phyloP scores from a whole-genome alignment of 2,888 invertebrate species.

The Cheilosia scutellata region DNA sequence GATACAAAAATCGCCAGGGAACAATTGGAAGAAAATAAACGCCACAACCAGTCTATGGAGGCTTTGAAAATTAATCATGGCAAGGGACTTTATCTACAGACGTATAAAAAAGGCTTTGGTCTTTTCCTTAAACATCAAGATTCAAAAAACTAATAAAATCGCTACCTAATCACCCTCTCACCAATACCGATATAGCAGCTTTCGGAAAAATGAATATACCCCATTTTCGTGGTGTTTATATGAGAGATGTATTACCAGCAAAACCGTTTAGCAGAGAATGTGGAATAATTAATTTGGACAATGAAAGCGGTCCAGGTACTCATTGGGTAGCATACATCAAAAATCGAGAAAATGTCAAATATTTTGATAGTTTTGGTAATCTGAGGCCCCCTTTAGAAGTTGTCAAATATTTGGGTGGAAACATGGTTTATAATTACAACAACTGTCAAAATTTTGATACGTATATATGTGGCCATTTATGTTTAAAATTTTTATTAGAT shows the following conservation, averaged over 20 bases:
- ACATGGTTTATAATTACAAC: slow-evolving; percentile 78
- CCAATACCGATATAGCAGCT: slow-evolving; percentile 78
- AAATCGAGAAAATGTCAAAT: slow-evolving; percentile 73
- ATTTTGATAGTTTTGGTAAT: slow-evolving; percentile 82
- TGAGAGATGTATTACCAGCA: slow-evolving; percentile 42
- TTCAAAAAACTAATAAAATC: no score
- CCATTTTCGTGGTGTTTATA: slow-evolving; percentile 65
- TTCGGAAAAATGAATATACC: slow-evolving; percentile 77
- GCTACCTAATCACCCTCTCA: slow-evolving; percentile 65
- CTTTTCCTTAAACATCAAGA: no score
- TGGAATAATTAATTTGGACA: slow-evolving; percentile 77
- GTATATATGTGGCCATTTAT: slow-evolving; percentile 79
- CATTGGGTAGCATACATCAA: slow-evolving; percentile 81
- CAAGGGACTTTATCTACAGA: slow-evolving; percentile 79
- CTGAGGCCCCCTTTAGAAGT: slow-evolving; percentile 79
- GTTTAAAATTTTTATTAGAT: slow-evolving; percentile 73
- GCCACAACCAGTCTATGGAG: slow-evolving; percentile 81
- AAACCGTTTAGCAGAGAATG: slow-evolving; percentile 32
- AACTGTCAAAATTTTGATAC: slow-evolving; percentile 78
- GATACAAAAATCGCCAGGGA: slow-evolving; percentile 78
- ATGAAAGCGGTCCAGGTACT: slow-evolving; percentile 76
- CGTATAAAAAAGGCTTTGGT: slow-evolving; percentile 74
- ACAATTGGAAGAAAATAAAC: slow-evolving; percentile 78
- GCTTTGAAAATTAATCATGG: slow-evolving; percentile 78
- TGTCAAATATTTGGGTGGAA: slow-evolving; percentile 77